Conservation (phyloP, 2,888 invertebrate species). For the Nomada ferruginata region DNA sequence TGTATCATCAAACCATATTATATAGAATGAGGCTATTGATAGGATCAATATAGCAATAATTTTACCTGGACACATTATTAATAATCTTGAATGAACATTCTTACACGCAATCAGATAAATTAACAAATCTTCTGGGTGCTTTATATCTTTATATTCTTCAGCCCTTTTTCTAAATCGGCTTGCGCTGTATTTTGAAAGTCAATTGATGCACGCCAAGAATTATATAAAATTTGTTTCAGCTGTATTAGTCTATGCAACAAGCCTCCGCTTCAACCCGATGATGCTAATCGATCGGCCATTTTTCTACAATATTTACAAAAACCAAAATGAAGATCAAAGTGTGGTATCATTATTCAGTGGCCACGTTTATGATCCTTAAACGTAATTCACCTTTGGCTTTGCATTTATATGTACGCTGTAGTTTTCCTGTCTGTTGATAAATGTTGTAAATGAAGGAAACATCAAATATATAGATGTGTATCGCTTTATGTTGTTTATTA, state of each 20-base stretch:
- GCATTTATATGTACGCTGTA: not conserved
- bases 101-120: not conserved
- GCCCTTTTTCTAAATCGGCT: not conserved
- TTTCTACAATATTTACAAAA: not conserved
- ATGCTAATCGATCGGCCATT: constrained; percentile 8
- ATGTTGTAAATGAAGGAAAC: not conserved
- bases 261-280: too few relatives aligned
- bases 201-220: not conserved
- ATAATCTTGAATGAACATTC: constrained; percentile 7
- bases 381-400: not conserved
- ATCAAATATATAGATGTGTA: not conserved
- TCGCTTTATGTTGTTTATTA: not conserved
- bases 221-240: constrained; percentile 13
- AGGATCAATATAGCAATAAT: not conserved
- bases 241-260: not conserved
- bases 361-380: not conserved
- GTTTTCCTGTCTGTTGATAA: not conserved
- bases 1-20: constrained; percentile 15
- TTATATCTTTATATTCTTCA: not conserved
- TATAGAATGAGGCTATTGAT: not conserved
- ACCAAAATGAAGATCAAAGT: not conserved
- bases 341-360: constrained; percentile 18
- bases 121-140: not conserved
- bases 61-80: constrained; percentile 40
- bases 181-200: not conserved